Conservation (phyloP, 2,888 invertebrate species). For the Timema cristinae region DNA sequence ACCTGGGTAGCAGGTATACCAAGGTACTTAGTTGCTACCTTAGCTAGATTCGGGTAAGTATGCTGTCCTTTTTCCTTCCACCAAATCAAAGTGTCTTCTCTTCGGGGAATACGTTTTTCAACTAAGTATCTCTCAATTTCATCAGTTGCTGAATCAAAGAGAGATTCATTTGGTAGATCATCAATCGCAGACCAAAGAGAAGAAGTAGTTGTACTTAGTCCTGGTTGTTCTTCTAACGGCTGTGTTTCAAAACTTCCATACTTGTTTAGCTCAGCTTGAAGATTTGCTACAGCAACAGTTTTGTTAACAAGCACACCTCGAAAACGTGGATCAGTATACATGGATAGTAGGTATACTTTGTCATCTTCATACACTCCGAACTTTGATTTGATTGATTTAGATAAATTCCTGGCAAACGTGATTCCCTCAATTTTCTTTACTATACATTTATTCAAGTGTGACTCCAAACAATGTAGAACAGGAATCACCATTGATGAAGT, state of each 20-base stretch:
- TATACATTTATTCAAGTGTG: neutral
- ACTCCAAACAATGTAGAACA: constrained; percentile 9
- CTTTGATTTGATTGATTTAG: constrained; percentile 8
- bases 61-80: no score
- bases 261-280: neutral
- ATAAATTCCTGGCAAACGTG: neutral
- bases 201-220: neutral
- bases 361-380: neutral
- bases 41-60: no score
- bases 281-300: neutral
- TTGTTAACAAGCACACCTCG: neutral
- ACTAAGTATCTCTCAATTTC: no score
- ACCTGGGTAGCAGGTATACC: no score
- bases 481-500: neutral
- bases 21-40: no score
- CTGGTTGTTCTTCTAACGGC: no score
- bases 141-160: no score
- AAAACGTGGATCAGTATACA: neutral
- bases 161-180: no score
- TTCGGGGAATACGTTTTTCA: no score
- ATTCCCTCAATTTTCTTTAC: neutral
- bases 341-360: neutral
- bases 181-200: no score
- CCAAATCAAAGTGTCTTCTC: no score
- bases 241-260: neutral